A percentile compares a stretch with the other conserved stretches of the same genome.
These are phyloP conservation scores for Petrolisthes manimaculis DNA, from an alignment of 2,888 invertebrate genomes.

Conservation along the genomic window DNA sequence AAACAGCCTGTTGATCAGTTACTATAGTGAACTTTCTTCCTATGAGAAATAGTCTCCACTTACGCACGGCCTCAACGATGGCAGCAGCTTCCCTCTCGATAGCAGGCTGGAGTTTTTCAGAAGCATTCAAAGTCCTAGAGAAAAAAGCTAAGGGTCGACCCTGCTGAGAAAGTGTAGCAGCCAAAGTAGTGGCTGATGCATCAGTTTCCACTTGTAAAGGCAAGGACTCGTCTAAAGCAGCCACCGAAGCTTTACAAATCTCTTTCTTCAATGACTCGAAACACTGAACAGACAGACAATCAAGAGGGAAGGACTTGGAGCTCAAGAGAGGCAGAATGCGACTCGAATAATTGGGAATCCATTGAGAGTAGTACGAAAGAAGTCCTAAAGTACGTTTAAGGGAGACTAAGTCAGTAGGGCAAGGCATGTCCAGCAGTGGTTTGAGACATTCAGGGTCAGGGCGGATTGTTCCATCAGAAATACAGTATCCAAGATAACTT, in stretches of 20 bases:
- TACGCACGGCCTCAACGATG: neutral
- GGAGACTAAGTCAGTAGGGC: too few relatives aligned
- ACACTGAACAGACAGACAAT: neutral
- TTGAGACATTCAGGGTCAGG: too few relatives aligned
- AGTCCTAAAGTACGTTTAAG: neutral
- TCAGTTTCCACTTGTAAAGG: constrained; percentile 3
- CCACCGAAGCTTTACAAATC: constrained; percentile 7
- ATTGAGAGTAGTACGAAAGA: constrained; percentile 7
- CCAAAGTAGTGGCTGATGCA: neutral
- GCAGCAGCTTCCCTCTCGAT: neutral
- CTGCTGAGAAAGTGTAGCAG: constrained; percentile 14
- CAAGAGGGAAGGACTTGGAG: neutral
- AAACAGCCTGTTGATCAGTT: neutral
- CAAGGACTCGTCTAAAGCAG: neutral
- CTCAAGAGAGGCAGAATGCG: neutral
- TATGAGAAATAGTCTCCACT: constrained; percentile 6
- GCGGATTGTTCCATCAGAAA: too few relatives aligned
- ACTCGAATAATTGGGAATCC: constrained; percentile 17
- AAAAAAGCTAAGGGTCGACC: neutral
- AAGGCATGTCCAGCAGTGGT: too few relatives aligned
- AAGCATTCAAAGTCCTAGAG: neutral
- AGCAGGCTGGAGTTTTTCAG: neutral
- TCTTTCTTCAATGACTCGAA: constrained; percentile 1
- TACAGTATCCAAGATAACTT: too few relatives aligned
- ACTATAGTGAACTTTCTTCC: neutral